A percentile compares a stretch with the other conserved stretches of the same genome.
Evolutionary conservation across 1,140 invertebrate genomes (phyloP).

Genomic region (Sinonovacula constricta): DNA sequence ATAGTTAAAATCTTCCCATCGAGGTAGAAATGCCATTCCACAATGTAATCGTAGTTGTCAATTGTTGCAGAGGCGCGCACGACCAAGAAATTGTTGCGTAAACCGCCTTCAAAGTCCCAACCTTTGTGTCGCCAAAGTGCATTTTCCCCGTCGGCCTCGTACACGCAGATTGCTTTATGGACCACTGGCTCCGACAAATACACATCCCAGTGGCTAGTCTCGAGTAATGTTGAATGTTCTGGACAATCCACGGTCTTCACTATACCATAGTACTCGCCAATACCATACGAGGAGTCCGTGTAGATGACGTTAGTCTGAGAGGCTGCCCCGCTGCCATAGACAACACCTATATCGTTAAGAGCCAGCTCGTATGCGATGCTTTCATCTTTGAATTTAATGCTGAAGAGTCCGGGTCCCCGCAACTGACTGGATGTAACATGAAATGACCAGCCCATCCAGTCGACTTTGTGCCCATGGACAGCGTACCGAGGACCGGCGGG

Average conservation of each 20-base stretch:
- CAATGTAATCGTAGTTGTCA: slow-evolving; percentile 59
- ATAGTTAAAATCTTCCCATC: slow-evolving; percentile 52
- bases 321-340: slow-evolving; percentile 28
- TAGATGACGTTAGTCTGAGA: slow-evolving; percentile 39
- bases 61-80: slow-evolving; percentile 28
- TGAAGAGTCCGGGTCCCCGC: slow-evolving; percentile 22
- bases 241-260: slow-evolving; percentile 34
- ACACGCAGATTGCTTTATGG: slow-evolving; percentile 37
- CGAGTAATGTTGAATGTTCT: slow-evolving; percentile 20
- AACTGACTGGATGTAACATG: slow-evolving; percentile 22
- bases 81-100: slow-evolving; percentile 39
- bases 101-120: slow-evolving; percentile 25
- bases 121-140: slow-evolving; percentile 39
- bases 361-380: slow-evolving; percentile 65
- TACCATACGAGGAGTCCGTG: slow-evolving; percentile 40
- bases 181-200: slow-evolving; percentile 18
- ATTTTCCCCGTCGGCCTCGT: slow-evolving; percentile 36
- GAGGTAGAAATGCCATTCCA: slow-evolving; percentile 59
- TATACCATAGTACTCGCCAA: slow-evolving; percentile 36
- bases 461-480: slow-evolving; percentile 29
- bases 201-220: slow-evolving; percentile 44
- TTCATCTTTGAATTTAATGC: slow-evolving; percentile 15
- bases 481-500: slow-evolving; percentile 37
- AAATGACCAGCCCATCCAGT: slow-evolving; percentile 49
- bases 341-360: slow-evolving; percentile 57